phyloP scores from a whole-genome alignment of 2,797 vertebrate genomes.

The Macropus fuliginosus region DNA sequence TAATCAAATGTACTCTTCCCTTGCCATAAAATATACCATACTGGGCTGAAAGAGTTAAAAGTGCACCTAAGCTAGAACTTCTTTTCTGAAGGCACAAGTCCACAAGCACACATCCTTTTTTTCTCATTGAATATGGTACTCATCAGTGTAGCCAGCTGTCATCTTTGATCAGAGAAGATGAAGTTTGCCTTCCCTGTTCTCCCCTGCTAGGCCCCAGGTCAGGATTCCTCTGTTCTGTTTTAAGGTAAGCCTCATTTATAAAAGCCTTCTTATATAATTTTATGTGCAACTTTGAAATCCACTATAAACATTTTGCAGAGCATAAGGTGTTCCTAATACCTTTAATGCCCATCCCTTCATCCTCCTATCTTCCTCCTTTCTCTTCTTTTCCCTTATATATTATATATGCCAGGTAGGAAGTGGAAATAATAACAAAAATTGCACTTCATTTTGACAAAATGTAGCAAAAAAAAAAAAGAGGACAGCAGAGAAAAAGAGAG shows the following conservation, averaged over 20 bases:
- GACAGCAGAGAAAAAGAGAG: background rate
- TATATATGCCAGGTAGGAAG: background rate
- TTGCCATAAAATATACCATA: background rate
- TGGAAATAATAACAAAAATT: background rate
- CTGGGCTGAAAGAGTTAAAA: background rate
- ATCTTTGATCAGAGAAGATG: background rate
- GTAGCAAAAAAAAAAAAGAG: slow-evolving; percentile 6
- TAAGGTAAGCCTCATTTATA: background rate
- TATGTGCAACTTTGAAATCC: background rate
- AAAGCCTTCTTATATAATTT: background rate
- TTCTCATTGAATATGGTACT: slow-evolving; percentile 24
- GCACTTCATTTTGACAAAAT: slow-evolving; percentile 16
- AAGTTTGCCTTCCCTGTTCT: background rate
- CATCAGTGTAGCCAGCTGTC: background rate
- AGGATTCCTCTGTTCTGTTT: background rate
- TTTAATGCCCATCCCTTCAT: background rate
- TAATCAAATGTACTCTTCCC: background rate
- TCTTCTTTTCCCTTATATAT: background rate
- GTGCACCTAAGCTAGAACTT: background rate
- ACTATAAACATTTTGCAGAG: background rate
- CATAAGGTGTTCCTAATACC: background rate
- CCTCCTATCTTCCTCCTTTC: background rate
- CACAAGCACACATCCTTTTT: background rate
- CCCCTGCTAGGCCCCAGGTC: background rate
- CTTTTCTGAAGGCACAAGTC: background rate